A percentile compares a stretch with the other conserved stretches of the same genome.
Evolutionary conservation across 2,113 vertebrate species (phyloP).

Genomic region (Alligator sinensis): DNA sequence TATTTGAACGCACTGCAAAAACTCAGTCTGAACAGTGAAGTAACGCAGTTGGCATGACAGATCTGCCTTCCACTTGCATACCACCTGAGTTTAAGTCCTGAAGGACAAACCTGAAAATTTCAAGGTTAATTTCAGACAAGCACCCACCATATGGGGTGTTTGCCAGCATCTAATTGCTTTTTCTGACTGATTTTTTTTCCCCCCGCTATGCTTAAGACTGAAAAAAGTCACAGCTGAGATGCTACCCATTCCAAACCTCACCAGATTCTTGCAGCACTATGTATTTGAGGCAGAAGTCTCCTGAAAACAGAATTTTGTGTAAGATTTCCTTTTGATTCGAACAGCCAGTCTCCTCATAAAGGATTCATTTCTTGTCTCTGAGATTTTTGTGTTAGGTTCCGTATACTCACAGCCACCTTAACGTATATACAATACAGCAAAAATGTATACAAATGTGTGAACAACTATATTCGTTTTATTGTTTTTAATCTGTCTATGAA

Average conservation of each 20-base stretch:
- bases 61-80: neutral
- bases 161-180: neutral
- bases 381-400: neutral
- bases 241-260: neutral
- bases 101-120: neutral
- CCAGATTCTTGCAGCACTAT: neutral
- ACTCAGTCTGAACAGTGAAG: slow-evolving; percentile 5
- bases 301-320: rapidly evolving
- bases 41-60: slow-evolving; percentile 4
- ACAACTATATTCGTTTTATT: neutral
- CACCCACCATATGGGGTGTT: neutral
- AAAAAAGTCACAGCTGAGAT: neutral
- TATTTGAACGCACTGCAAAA: slow-evolving; percentile 14
- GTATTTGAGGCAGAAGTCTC: neutral
- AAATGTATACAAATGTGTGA: neutral
- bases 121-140: neutral
- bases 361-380: neutral
- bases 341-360: neutral
- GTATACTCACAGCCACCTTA: neutral
- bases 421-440: neutral
- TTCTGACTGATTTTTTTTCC: neutral
- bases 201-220: neutral
- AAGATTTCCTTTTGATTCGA: neutral
- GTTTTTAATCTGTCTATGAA: neutral
- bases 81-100: neutral